Evolutionary conservation across 2,888 invertebrate species (phyloP).

Genomic region (Thymelicus acteon): DNA sequence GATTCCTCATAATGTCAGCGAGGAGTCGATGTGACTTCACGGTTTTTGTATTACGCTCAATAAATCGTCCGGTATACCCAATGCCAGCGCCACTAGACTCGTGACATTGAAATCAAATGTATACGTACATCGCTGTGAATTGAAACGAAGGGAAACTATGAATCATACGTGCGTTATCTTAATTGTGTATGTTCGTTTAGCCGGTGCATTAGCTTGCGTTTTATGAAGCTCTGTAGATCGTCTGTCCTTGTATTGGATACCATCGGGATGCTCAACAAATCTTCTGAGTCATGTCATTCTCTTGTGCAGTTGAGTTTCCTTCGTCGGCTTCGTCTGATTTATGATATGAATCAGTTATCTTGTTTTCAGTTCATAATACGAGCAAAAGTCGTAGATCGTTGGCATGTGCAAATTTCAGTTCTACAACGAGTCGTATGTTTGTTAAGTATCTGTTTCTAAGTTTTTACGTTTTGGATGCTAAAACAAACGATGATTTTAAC

Average conservation of each 20-base stretch:
- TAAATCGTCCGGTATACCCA: neutral
- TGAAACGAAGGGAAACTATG: conserved; percentile 16
- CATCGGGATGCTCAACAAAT: too few species aligned
- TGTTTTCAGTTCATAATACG: too few species aligned
- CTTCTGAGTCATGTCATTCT: too few species aligned
- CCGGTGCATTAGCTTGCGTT: conserved; percentile 1
- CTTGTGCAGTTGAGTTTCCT: too few species aligned
- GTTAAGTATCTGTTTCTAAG: too few species aligned
- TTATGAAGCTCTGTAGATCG: neutral
- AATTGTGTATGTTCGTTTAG: conserved; percentile 8
- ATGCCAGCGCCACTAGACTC: neutral
- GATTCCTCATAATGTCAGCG: neutral
- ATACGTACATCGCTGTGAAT: conserved; percentile 10
- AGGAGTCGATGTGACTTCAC: neutral
- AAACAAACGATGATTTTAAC: neutral
- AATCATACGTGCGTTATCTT: conserved; percentile 22
- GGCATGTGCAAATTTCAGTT: too few species aligned
- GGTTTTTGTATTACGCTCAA: neutral
- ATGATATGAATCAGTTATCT: too few species aligned
- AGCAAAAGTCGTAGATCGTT: too few species aligned
- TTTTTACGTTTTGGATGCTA: too few species aligned
- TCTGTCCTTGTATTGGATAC: too few species aligned
- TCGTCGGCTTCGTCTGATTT: too few species aligned
- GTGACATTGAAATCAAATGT: conserved; percentile 33
- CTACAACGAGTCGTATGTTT: too few species aligned